Conservation (phyloP, 2,797 vertebrate genomes). For the Euphonia xanthogaster region DNA sequence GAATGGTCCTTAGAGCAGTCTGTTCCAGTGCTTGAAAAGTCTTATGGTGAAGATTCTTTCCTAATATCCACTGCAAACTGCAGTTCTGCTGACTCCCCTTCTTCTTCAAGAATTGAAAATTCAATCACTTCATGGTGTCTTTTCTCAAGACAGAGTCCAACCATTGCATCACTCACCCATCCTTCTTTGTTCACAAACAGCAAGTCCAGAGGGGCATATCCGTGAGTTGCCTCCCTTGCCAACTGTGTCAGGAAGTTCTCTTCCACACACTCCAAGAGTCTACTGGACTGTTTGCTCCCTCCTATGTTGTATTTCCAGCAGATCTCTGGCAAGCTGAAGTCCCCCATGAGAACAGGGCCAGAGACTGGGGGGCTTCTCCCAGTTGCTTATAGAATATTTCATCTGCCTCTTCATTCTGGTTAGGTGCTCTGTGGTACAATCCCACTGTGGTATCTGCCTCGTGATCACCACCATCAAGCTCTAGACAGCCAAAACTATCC, state of each 20-base stretch:
- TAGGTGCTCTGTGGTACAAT: not conserved
- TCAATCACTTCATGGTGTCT: not conserved
- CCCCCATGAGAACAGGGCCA: not conserved
- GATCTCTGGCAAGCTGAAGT: not conserved
- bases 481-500: not conserved
- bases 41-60: not conserved
- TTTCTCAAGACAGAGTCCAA: not conserved
- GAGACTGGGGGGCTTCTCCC: not conserved
- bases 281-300: not conserved
- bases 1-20: not conserved
- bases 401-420: not conserved
- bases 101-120: not conserved
- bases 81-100: not conserved
- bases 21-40: not conserved
- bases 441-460: rapidly evolving
- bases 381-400: not conserved
- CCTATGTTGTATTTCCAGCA: not conserved
- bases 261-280: not conserved
- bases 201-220: not conserved
- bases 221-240: not conserved
- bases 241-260: not conserved
- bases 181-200: not conserved
- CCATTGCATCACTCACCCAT: too few species aligned
- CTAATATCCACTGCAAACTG: not conserved
- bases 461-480: not conserved